phyloP scores from a whole-genome alignment of 2,888 invertebrate genomes.

The Drosophila paramelanica region DNA sequence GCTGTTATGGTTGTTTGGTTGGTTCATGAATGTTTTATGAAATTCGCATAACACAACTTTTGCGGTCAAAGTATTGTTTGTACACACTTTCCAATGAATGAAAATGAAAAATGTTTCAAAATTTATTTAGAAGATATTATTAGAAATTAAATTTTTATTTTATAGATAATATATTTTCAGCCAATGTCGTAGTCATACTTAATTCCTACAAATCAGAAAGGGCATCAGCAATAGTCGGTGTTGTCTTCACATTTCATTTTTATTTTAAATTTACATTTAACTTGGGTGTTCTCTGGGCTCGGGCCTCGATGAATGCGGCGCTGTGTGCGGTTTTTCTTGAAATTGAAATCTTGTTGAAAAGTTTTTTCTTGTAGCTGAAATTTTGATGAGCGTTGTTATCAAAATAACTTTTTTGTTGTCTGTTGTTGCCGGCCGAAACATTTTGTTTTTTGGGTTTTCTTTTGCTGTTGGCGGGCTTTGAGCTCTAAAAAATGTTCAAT shows the following conservation, averaged over 20 bases:
- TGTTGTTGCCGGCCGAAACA: conserved; percentile 20
- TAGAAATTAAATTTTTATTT: background rate
- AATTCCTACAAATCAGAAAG: conserved; percentile 2
- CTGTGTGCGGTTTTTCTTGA: conserved; percentile 48
- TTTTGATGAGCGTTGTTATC: conserved; percentile 75
- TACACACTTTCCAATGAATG: conserved; percentile 7
- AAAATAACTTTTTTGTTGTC: conserved; percentile 36
- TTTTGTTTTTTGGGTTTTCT: conserved; percentile 10
- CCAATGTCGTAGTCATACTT: too few relatives aligned
- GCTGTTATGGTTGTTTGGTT: conserved; percentile 27
- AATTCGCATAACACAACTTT: conserved; percentile 40
- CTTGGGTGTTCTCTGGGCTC: conserved; percentile 7
- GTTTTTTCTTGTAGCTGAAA: conserved; percentile 75
- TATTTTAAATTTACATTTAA: conserved; percentile 10
- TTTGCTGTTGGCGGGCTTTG: conserved; percentile 3
- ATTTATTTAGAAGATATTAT: too few relatives aligned
- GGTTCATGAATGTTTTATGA: conserved; percentile 66
- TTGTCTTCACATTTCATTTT: background rate
- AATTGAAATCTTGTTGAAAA: conserved; percentile 64
- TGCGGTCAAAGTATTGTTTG: background rate
- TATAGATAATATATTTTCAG: background rate
- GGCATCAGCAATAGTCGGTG: conserved; percentile 3
- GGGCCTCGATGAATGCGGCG: conserved; percentile 3
- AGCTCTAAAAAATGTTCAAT: conserved; percentile 55
- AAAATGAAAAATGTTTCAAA: background rate